A percentile compares a stretch with the other conserved stretches of the same genome.
phyloP scores from a whole-genome alignment of 1,140 invertebrate genomes.

The Drosophila setifemur region DNA sequence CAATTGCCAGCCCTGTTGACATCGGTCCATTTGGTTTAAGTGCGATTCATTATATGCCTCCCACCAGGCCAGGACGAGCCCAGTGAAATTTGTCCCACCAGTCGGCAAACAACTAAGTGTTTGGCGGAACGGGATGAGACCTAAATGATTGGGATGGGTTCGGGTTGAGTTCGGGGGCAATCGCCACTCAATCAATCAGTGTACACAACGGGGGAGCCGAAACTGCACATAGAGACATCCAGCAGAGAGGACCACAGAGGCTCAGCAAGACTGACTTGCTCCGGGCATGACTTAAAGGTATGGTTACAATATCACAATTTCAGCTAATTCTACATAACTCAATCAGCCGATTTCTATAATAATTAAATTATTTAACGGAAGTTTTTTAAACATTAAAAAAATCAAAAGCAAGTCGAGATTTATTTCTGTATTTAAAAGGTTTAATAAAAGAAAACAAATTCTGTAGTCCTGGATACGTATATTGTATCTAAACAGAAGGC shows the following conservation, averaged over 20 bases:
- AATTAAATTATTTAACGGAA: too few species aligned
- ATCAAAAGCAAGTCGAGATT: too few species aligned
- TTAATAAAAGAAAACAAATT: too few species aligned
- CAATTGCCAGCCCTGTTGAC: slow-evolving; percentile 2
- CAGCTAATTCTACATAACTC: too few species aligned
- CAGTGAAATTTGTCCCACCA: slow-evolving; percentile 56
- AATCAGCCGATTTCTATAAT: too few species aligned
- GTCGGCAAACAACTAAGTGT: slow-evolving; percentile 50
- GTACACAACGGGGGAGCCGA: slow-evolving; percentile 18
- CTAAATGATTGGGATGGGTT: neutral
- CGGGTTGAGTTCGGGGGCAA: slow-evolving; percentile 1
- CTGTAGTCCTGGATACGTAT: too few species aligned
- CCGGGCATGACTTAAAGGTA: neutral
- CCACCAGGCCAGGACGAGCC: slow-evolving; percentile 23
- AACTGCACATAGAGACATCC: slow-evolving; percentile 5
- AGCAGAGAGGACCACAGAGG: neutral
- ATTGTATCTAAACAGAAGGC: too few species aligned
- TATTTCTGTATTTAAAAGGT: too few species aligned
- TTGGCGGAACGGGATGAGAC: neutral
- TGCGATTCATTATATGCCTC: slow-evolving; percentile 57
- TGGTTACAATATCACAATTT: too few species aligned
- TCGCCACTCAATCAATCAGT: slow-evolving; percentile 66
- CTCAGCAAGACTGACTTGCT: neutral
- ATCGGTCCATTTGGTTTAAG: slow-evolving; percentile 15
- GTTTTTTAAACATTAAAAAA: too few species aligned